Conservation (phyloP, 2,888 invertebrate genomes). For the Arenicola marina region DNA sequence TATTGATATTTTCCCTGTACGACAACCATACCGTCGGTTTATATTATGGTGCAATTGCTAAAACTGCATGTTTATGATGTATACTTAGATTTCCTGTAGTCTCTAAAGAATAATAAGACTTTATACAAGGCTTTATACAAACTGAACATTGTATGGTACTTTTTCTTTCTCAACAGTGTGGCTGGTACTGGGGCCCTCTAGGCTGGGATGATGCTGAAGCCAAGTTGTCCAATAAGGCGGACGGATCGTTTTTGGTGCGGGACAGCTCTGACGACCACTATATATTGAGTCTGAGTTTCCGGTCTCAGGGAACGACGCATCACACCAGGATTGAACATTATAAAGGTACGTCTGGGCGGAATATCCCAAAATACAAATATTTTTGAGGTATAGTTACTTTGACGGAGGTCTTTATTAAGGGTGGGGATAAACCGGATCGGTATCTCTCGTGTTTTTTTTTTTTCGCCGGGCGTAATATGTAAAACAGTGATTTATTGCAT, state of each 20-base stretch:
- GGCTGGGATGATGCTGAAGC: slow-evolving; percentile 74
- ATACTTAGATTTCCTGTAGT: background rate
- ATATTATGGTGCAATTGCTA: no score
- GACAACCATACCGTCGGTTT: no score
- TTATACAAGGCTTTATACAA: background rate
- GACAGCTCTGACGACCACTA: slow-evolving; percentile 75
- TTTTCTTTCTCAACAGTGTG: slow-evolving; percentile 42
- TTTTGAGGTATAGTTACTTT: no score
- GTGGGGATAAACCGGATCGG: no score
- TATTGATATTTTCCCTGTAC: no score
- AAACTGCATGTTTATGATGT: background rate
- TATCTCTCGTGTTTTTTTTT: no score
- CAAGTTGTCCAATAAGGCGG: slow-evolving; percentile 71
- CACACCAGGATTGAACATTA: slow-evolving; percentile 77
- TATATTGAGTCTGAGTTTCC: slow-evolving; percentile 76
- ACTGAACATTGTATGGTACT: background rate
- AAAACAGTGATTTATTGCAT: no score
- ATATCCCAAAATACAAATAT: no score
- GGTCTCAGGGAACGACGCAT: slow-evolving; percentile 70
- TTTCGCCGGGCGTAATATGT: no score
- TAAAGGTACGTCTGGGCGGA: slow-evolving; percentile 63
- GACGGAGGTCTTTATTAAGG: no score
- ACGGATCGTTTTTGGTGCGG: slow-evolving; percentile 79
- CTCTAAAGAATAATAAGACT: no score
- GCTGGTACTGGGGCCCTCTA: slow-evolving; percentile 84